Base-by-base conservation (phyloP, 1,140 invertebrate species). In the Calephelis nemesis region DNA sequence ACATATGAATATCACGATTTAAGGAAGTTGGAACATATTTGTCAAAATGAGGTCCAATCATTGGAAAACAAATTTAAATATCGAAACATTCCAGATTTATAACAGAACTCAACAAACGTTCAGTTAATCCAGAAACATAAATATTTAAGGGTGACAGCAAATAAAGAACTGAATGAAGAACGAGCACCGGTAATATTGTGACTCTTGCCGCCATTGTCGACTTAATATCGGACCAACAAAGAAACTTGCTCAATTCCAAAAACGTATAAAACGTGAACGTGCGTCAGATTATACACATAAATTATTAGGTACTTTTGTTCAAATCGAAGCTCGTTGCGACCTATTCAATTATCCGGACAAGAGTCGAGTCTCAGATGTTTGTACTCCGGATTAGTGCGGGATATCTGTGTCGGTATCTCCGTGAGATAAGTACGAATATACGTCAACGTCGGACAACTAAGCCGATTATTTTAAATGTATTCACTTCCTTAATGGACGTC, bases 391-490 rank as follows among this genome's bases (percentile, higher is more conserved):
- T 91, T 91, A 91, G 87, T 84, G 71, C 73, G 84, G 79, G 83
- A 86, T 91, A 90, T 90, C 87, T 90, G 81, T 87, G 86, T 83
- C 85, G 87, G 89, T 90, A 91, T 91, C 89, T 90, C 78, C 79
- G 83, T 88, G 83, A 89, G 89, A 91, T 91, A 91, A 91, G 85
- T 91, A 87, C 82, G 85, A 87, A 89, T 89, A 91, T 91, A 90
- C 85, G 89, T 91, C 89, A 91, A 91, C 89, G 89, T 91, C 87
- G 87, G 82, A 85, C 83, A 84, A 78, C 85, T 91, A 91, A 91
- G 89, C 89, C 87, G 89, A 91, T 91, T 90, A 91, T 90, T 91
- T 91, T 89, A 91, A 91, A 91, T 90, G 89, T 91, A 91, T 91
- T 91, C 87, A 91, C 89, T 90, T 91, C 87, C 87, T 88, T 91